Evolutionary conservation across 1,140 invertebrate genomes (phyloP).

Genomic region (Philotrypesis tridentata): DNA sequence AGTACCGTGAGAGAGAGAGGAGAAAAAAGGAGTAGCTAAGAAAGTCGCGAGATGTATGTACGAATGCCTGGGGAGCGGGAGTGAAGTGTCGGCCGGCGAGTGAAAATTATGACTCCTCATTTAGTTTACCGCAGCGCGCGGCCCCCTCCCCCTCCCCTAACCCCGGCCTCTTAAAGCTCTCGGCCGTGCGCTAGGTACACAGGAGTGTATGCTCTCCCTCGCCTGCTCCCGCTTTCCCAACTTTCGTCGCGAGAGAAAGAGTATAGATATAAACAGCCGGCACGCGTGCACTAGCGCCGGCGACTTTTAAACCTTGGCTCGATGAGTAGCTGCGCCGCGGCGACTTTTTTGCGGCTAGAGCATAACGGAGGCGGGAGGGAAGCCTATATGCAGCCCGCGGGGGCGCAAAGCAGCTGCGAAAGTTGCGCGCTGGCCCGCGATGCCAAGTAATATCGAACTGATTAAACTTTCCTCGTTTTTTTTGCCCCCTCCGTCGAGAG

Average conservation of each 20-base stretch:
- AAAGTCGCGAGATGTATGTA: slow-evolving; percentile 9
- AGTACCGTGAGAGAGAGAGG: not conserved
- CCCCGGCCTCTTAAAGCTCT: slow-evolving; percentile 41
- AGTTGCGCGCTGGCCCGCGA: too few relatives aligned
- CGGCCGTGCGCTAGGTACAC: not conserved
- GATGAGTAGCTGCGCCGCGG: not conserved
- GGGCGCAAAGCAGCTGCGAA: too few relatives aligned
- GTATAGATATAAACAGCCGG: slow-evolving; percentile 10
- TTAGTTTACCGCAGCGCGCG: slow-evolving; percentile 56
- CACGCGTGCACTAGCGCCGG: too few relatives aligned
- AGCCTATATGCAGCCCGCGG: too few relatives aligned
- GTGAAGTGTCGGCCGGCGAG: slow-evolving; percentile 59
- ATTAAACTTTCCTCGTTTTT: not conserved
- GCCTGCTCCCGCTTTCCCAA: slow-evolving; percentile 26
- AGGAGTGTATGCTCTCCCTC: slow-evolving; percentile 9
- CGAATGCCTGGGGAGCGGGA: slow-evolving; percentile 56
- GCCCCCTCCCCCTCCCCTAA: slow-evolving; percentile 46
- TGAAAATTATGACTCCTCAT: slow-evolving; percentile 69
- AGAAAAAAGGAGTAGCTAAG: not conserved
- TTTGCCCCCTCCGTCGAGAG: too few relatives aligned
- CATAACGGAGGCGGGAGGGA: too few relatives aligned
- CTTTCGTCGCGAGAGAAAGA: slow-evolving; percentile 22
- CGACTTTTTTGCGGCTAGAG: not conserved
- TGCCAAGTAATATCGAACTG: not conserved
- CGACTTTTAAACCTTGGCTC: not conserved